Evolutionary conservation across 2,888 invertebrate genomes (phyloP).

Genomic region (Tipula lateralis): DNA sequence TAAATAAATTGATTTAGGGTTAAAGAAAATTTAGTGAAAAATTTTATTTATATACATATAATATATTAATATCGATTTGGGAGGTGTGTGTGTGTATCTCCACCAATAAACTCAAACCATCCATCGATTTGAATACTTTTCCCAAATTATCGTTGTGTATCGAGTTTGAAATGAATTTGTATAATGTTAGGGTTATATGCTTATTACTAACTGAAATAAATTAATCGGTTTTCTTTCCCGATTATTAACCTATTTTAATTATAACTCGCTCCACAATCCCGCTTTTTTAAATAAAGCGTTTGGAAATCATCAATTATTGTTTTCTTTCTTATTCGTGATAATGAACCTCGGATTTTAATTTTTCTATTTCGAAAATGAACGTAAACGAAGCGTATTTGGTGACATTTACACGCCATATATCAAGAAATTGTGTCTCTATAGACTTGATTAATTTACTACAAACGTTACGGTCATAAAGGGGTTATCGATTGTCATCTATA

Average conservation of each 20-base stretch:
- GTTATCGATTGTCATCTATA: not conserved
- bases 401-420: not conserved
- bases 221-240: not conserved
- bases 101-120: not conserved
- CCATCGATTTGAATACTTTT: not conserved
- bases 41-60: not conserved
- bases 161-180: not conserved
- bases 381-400: not conserved
- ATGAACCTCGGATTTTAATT: not conserved
- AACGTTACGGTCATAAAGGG: not conserved
- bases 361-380: not conserved
- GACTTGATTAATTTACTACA: not conserved
- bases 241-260: not conserved
- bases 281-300: not conserved
- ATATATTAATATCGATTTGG: not conserved
- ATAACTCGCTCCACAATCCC: not conserved
- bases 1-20: constrained; percentile 13
- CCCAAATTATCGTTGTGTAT: not conserved
- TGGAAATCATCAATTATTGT: not conserved
- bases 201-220: not conserved
- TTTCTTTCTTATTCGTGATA: not conserved
- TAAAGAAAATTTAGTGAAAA: constrained; percentile 4
- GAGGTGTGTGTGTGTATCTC: not conserved
- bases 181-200: not conserved
- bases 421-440: not conserved